Conservation (phyloP, 1,140 invertebrate genomes). For the Sipha flava region DNA sequence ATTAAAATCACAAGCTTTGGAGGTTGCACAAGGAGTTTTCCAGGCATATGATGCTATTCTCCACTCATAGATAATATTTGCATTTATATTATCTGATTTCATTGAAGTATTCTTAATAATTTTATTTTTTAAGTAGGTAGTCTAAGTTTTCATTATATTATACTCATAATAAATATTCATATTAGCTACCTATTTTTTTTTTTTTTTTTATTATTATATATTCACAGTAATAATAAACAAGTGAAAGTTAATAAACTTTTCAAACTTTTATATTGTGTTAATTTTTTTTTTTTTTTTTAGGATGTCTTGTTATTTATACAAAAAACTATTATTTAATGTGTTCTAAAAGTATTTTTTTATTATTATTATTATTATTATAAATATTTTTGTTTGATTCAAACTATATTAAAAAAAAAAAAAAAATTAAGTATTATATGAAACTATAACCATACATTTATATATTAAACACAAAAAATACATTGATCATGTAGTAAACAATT, state of each 20-base stretch:
- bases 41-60: slow-evolving; percentile 89
- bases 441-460: background rate
- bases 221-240: background rate
- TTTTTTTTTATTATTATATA: background rate
- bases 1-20: slow-evolving; percentile 84
- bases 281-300: background rate
- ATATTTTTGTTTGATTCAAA: background rate
- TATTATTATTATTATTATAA: background rate
- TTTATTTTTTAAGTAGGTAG: background rate
- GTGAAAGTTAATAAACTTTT: background rate
- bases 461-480: background rate
- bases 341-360: no score
- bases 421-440: background rate
- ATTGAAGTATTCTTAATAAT: background rate
- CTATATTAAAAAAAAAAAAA: background rate
- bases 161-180: background rate
- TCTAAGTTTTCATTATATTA: background rate
- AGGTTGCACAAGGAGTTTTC: slow-evolving; percentile 85
- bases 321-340: background rate
- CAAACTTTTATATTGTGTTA: background rate
- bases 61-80: slow-evolving; percentile 46
- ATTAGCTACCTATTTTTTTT: background rate
- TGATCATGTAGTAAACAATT: background rate
- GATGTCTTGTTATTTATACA: background rate
- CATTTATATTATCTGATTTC: background rate